phyloP scores from a whole-genome alignment of 2,888 invertebrate species.

The Zele albiditarsus region DNA sequence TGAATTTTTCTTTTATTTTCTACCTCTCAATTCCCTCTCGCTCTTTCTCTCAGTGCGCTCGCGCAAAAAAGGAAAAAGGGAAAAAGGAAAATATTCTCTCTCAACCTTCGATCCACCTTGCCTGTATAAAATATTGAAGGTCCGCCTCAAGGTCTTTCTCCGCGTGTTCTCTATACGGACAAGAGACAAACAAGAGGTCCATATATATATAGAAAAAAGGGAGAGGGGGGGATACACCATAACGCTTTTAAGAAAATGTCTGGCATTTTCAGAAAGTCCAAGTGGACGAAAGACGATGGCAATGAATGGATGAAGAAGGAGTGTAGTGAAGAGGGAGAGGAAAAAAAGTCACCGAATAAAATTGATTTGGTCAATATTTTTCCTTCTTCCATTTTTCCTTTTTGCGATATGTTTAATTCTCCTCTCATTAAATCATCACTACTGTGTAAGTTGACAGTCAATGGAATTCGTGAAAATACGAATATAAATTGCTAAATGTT shows the following conservation, averaged over 20 bases:
- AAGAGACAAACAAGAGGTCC: neutral
- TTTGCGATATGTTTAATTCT: neutral
- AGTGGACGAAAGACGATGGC: neutral
- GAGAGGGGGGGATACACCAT: slow-evolving; percentile 29
- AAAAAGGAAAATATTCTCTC: slow-evolving; percentile 37
- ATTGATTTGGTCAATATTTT: neutral
- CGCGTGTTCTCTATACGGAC: slow-evolving; percentile 5
- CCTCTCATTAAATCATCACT: neutral
- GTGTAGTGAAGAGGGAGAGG: slow-evolving; percentile 10
- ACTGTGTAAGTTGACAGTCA: too few species aligned
- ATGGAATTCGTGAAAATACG: too few species aligned
- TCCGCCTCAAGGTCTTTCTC: slow-evolving; percentile 25
- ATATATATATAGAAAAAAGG: neutral
- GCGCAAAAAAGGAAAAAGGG: neutral
- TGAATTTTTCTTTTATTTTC: slow-evolving; percentile 39
- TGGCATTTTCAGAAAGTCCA: slow-evolving; percentile 34
- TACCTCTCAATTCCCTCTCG: neutral
- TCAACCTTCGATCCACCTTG: slow-evolving; percentile 21
- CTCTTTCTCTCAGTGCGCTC: neutral
- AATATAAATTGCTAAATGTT: too few species aligned
- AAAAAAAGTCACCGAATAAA: neutral
- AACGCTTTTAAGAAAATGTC: slow-evolving; percentile 42
- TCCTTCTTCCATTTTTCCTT: neutral
- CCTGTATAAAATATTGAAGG: slow-evolving; percentile 39
- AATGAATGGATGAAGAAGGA: neutral